Percentiles rank a stretch among this genome's conserved stretches.
These are phyloP conservation scores for Zoroaster sp. DNA, from an alignment of 53 echinoderm and acorn worm genomes.

Conservation along the genomic window DNA sequence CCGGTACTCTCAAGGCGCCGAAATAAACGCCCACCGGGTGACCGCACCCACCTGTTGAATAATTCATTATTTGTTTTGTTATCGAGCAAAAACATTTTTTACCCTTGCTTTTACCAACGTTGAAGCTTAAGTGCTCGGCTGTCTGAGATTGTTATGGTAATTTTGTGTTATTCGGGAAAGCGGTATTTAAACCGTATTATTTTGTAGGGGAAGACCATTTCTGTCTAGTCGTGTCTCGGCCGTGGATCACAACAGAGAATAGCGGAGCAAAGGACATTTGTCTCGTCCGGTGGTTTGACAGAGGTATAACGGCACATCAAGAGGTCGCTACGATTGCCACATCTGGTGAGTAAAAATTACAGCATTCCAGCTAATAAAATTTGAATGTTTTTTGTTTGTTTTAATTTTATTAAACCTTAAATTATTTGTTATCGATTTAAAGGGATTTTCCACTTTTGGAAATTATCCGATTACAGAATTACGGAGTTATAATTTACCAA, in stretches of 20 bases:
- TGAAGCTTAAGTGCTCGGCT: background rate
- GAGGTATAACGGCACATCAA: background rate
- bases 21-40: background rate
- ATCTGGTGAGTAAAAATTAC: background rate
- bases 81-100: background rate
- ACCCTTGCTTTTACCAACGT: background rate
- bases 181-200: constrained; percentile 47
- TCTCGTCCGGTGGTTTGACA: background rate
- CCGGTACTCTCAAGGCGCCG: background rate
- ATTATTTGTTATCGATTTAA: too few relatives aligned
- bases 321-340: background rate
- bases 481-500: too few relatives aligned
- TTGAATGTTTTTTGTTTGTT: too few relatives aligned
- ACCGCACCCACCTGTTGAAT: constrained; percentile 49
- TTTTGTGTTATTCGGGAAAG: background rate
- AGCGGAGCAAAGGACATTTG: background rate
- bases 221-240: background rate
- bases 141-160: constrained; percentile 41
- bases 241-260: background rate
- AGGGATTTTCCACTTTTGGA: too few relatives aligned
- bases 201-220: constrained; percentile 5
- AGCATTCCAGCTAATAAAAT: too few relatives aligned
- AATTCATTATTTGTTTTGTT: background rate
- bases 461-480: too few relatives aligned
- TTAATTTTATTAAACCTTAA: too few relatives aligned